Conservation (phyloP, 2,113 vertebrate genomes). For the Glaucidium brasilianum region DNA sequence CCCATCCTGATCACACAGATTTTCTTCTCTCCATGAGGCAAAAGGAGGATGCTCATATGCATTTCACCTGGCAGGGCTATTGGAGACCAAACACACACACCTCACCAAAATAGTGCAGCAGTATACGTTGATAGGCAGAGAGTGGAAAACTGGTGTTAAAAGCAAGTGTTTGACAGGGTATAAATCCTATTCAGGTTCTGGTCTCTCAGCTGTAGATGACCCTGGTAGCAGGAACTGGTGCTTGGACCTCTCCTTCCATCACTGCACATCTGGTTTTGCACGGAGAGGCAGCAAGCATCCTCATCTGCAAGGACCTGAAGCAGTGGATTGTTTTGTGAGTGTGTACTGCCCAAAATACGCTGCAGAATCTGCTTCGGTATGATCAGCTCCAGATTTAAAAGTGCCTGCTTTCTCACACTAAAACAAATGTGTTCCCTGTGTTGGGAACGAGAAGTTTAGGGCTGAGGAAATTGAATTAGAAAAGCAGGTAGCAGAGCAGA, state of each 20-base stretch:
- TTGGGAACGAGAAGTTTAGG: background rate
- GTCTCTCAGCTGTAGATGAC: background rate
- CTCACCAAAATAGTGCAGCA: background rate
- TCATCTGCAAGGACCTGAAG: background rate
- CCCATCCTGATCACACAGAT: background rate
- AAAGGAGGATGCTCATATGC: background rate
- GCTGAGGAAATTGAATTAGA: background rate
- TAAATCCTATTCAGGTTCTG: background rate
- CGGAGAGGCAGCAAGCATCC: background rate
- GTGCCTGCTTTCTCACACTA: background rate
- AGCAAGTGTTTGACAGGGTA: background rate
- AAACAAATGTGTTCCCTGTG: background rate
- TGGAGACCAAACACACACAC: background rate
- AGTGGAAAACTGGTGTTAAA: background rate
- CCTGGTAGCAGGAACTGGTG: background rate
- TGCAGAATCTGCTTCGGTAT: background rate
- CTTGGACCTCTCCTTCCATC: background rate
- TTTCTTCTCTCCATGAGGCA: background rate
- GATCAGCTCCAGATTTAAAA: background rate
- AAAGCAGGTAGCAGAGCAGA: background rate
- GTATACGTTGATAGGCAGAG: background rate
- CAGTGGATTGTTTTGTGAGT: background rate
- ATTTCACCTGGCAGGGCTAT: background rate
- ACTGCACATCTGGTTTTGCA: background rate
- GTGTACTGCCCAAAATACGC: rapidly evolving